Conservation (phyloP, 35 echinoderm and acorn worm genomes). For the Diadema setosum region DNA sequence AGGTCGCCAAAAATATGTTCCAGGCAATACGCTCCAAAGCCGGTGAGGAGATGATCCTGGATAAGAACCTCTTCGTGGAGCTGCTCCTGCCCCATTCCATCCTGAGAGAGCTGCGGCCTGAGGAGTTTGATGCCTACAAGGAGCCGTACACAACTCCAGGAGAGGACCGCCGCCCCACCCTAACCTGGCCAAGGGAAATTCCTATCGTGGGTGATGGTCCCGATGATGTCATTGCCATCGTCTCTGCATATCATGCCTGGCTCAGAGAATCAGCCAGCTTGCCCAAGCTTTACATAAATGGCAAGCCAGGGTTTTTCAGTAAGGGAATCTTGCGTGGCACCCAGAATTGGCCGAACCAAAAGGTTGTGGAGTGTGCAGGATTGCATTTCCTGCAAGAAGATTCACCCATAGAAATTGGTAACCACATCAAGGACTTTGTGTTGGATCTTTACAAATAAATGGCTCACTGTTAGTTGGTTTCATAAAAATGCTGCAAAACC, state of each 20-base stretch:
- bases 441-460: neutral
- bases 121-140: slow-evolving; percentile 77
- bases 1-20: slow-evolving; percentile 44
- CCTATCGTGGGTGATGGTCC: slow-evolving; percentile 72
- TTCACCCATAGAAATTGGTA: slow-evolving; percentile 79
- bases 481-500: neutral
- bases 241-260: slow-evolving; percentile 50
- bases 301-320: slow-evolving; percentile 76
- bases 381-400: slow-evolving; percentile 85
- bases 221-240: slow-evolving; percentile 68
- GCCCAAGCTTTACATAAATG: slow-evolving; percentile 76
- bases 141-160: slow-evolving; percentile 68
- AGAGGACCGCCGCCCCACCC: slow-evolving; percentile 74
- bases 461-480: neutral
- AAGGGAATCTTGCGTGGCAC: neutral
- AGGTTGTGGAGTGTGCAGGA: slow-evolving; percentile 33
- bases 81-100: slow-evolving; percentile 45
- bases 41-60: slow-evolving; percentile 75
- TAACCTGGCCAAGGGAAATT: slow-evolving; percentile 81
- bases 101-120: slow-evolving; percentile 36
- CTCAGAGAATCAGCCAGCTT: slow-evolving; percentile 17
- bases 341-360: slow-evolving; percentile 65
- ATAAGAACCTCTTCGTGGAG: slow-evolving; percentile 89
- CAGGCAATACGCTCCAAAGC: slow-evolving; percentile 55
- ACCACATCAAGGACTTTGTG: slow-evolving; percentile 56